Base-by-base conservation (phyloP, 2,113 vertebrate genomes). In the Callospermophilus lateralis region DNA sequence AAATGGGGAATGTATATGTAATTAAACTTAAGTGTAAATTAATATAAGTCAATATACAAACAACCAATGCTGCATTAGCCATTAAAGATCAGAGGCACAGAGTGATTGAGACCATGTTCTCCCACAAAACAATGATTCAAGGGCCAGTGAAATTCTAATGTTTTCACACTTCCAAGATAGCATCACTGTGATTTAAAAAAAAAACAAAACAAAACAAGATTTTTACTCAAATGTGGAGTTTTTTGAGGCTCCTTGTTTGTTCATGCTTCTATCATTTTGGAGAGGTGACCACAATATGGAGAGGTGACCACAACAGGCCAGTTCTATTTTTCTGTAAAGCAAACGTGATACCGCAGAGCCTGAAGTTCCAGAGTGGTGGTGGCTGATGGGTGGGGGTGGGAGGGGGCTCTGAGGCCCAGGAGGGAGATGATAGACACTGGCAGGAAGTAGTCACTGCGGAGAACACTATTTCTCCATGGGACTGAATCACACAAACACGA, bases 401-500 rank as follows among this genome's bases (percentile, higher is more conserved):
- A 45, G 42, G 42, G 42, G 42, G 42, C 42, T 8, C 42, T 45
- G 68, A 96, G 94, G 89, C 91, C 68, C 83, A 0, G 13, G 13
- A 95, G 90, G 13, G 42, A 20, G 6, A 48, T 42, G 91, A 61
- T 65, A 76, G 79, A 96, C 95, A 24, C 2, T 88, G 88, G 72
- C 53, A 53, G 32, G 53, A 88, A 88, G n/a, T 16, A 94, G 76
- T 67, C 89, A 26, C 16, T 39, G 48, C 45, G 0, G 0, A 55
- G 81, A 96, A 84, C 55, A 48, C n/a, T 20, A 17, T 73, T 67
- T 70, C 72, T 32, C 70, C 39, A 2, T 22, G 13, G 0, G 24
- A 58, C n/a, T 83, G 74, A 96, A 89, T 79, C 63, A 16, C 73
- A 81, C 39, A 39, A 68, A 42, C 92, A 97, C 51, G 42, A 95